These are phyloP conservation scores for Pseudopodoces humilis DNA, from an alignment of 2,113 vertebrate species.

Conservation along the genomic window DNA sequence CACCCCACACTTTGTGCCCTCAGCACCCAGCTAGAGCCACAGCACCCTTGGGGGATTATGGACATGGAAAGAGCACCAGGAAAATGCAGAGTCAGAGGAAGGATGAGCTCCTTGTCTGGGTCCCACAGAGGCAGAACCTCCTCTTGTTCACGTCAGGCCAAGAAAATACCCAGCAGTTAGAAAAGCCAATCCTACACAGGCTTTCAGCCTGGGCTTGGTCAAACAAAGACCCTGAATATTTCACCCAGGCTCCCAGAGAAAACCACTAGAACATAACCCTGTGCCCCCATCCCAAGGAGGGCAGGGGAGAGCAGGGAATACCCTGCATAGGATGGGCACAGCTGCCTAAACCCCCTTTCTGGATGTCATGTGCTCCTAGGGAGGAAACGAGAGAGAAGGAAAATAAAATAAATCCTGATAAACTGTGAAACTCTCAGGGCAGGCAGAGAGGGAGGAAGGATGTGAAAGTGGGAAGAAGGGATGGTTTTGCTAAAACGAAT, in stretches of 20 bases:
- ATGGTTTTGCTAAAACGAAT: not conserved
- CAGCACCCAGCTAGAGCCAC: rapidly evolving
- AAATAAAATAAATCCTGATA: not conserved
- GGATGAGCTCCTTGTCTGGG: rapidly evolving
- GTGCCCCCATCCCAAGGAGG: rapidly evolving
- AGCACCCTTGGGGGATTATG: rapidly evolving
- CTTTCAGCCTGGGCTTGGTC: not conserved
- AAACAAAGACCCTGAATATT: not conserved
- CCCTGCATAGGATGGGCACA: not conserved
- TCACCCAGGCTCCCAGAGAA: not conserved
- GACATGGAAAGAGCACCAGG: not conserved
- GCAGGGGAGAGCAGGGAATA: not conserved
- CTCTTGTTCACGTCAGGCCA: not conserved
- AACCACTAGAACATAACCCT: not conserved
- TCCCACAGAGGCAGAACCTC: not conserved
- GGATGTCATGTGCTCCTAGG: not conserved
- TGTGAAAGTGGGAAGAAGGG: not conserved
- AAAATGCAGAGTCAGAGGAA: not conserved
- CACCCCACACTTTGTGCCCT: rapidly evolving
- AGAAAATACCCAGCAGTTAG: not conserved
- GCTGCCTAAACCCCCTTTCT: not conserved
- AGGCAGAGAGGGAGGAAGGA: not conserved
- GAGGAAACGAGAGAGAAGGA: not conserved
- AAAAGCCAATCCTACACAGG: not conserved
- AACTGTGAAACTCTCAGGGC: not conserved